Evolutionary conservation across 2,113 vertebrate species (phyloP), one percentile per base, ranked within the genome.

Genomic region (Sardina pilchardus): DNA sequence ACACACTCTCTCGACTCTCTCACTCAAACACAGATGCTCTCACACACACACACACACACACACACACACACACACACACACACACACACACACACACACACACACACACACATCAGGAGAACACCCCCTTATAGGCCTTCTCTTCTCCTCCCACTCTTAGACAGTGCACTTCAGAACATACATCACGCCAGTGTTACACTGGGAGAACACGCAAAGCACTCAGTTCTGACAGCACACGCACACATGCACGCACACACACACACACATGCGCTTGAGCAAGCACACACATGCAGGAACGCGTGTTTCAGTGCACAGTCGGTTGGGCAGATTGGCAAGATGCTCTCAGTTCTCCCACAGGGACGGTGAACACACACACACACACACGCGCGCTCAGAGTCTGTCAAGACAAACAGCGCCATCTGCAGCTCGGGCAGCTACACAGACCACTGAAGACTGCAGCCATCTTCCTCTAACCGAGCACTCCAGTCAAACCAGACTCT

Each of bases 1-100:
- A 80, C 84, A 88, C 19, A 39, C 53, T 85, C 88, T 90, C 83
- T 21, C 19, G n/a, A 89, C 88, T 83, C 88, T 89, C 88, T 86
- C 81, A 88, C 88, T 88, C 30, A 78, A n/a, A 14, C 86, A 87
- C 56, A n/a, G 45, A 48, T 87, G 83, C 88, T 89, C 87, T 81
- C 39, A 83, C 17, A 53, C 71, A 42, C 81, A 83, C 59, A 34
- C 48, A 44, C 30, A 17, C 39, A 30, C 82, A 59, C 47, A 83
- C 12, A 50, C 44, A 53, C 82, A 48, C 83, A 84, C 83, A 30
- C 59, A 30, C 81, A 82, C 42, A 50, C 44, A 47, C 81, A 82
- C 81, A 47, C 45, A 82, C 85, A 86, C 78, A 86, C 80, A 82
- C 53, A 63, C 85, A 45, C 85, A 67, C 83, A 81, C 42, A 71